Evolutionary conservation across 2,797 vertebrate species (phyloP).

Genomic region (Sebastiscus tertius): DNA sequence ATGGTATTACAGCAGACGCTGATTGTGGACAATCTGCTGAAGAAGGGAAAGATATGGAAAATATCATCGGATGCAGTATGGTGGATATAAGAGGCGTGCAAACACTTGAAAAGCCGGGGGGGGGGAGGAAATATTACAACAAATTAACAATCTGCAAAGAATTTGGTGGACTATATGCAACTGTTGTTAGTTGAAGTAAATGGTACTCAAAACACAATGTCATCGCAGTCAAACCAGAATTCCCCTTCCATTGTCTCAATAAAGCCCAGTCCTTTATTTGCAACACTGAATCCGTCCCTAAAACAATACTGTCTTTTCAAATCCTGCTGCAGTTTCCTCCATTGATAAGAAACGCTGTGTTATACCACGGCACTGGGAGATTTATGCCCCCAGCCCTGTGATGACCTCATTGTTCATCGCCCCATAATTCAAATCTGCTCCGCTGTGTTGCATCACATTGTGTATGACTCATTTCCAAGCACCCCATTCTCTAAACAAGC

Average conservation of each 20-base stretch:
- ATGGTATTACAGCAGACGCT: constrained; percentile 75
- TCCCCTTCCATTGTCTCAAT: constrained; percentile 63
- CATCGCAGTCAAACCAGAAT: constrained; percentile 35
- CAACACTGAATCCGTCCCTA: constrained; percentile 27
- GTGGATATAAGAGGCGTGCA: constrained; percentile 32
- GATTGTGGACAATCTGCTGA: constrained; percentile 77
- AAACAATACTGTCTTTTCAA: constrained; percentile 64
- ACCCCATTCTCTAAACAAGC: constrained; percentile 68
- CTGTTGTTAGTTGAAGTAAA: constrained; percentile 14
- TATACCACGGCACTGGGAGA: constrained; percentile 59
- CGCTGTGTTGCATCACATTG: constrained; percentile 77
- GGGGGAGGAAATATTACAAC: neutral
- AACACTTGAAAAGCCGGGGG: neutral
- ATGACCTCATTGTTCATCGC: constrained; percentile 83
- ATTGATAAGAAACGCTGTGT: constrained; percentile 73
- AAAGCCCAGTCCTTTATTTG: constrained; percentile 18
- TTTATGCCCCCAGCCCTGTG: constrained; percentile 72
- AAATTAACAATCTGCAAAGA: constrained; percentile 21
- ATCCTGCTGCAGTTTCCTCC: constrained; percentile 55
- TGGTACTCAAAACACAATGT: constrained; percentile 18
- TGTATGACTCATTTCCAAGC: constrained; percentile 76
- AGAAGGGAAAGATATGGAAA: constrained; percentile 74
- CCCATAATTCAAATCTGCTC: constrained; percentile 81
- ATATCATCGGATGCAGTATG: constrained; percentile 64
- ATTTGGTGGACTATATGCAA: neutral